Evolutionary conservation across 53 echinoderm and acorn worm species (phyloP).

Genomic region (Antedon mediterranea): DNA sequence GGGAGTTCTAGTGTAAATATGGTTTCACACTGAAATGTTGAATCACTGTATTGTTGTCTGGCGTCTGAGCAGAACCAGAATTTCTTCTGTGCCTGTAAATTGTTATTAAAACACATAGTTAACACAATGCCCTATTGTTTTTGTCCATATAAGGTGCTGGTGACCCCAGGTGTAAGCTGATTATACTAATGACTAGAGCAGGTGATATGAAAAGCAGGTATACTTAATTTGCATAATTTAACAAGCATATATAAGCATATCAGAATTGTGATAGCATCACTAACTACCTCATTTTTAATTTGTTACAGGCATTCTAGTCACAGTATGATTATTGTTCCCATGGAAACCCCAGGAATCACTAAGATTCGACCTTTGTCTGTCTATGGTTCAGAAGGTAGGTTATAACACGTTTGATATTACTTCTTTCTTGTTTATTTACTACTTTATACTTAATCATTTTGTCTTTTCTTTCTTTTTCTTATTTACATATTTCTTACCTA

Average conservation of each 20-base stretch:
- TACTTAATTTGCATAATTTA: neutral
- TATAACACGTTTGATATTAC: no score
- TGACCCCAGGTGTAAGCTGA: slow-evolving; percentile 63
- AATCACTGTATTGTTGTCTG: slow-evolving; percentile 20
- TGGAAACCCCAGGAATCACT: slow-evolving; percentile 67
- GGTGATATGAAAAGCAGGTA: slow-evolving; percentile 23
- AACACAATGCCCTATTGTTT: neutral
- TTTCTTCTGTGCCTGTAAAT: no score
- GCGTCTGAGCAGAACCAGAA: slow-evolving; percentile 7
- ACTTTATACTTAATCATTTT: no score
- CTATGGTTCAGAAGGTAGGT: slow-evolving; percentile 69
- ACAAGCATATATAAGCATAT: neutral
- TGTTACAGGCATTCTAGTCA: slow-evolving; percentile 64
- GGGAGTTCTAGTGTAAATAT: no score
- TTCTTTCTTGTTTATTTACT: no score
- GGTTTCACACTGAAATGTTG: slow-evolving; percentile 19
- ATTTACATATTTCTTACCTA: neutral
- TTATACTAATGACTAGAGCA: slow-evolving; percentile 70
- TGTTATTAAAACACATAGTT: neutral
- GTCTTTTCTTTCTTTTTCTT: no score
- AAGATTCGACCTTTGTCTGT: slow-evolving; percentile 59
- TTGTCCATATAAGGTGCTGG: slow-evolving; percentile 61
- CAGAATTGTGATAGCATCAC: neutral
- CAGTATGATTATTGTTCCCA: slow-evolving; percentile 86
- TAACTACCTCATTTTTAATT: neutral